Base-by-base conservation (phyloP, 2,797 vertebrate species). In the Prionace glauca region DNA sequence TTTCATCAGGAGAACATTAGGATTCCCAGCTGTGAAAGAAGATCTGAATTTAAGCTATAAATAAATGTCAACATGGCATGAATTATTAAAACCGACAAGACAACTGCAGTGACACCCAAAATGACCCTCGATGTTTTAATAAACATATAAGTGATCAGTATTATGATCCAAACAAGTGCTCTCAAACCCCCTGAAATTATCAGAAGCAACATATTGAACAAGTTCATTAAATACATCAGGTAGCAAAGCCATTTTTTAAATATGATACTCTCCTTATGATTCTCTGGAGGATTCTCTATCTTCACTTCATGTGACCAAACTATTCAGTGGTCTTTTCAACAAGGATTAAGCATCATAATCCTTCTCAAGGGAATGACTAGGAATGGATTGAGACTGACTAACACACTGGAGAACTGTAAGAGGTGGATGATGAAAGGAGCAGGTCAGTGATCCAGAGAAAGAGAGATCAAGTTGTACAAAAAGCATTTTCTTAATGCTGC, bases 1-100 rank as follows among this genome's bases (percentile, higher is more conserved):
- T 99, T 99, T 99, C 98, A 97, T 97, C 98, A 97, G 97, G 98
- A 99, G 98, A 98, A 97, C 97, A 96, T 96, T 96, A 77, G 41
- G 69, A 50, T 74, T 95, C 93, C 71, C 56, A 77, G 93, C 93
- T 95, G 93, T 60, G 93, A 95, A 95, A 77, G 77, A 95, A 95
- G 50, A 77, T 95, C 93, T 60, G 69, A 95, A 71, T 74, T 72
- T 69, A 94, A 71, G 72, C 67, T 94, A 71, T 72, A 94, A 91
- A 65, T n/a, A 91, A 72, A 41, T 95, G 50, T 60, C 14, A 72
- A 56, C 11, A 45, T 36, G 32, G 69, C 41, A 77, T 95, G 93
- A 95, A 77, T 9, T 77, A 20, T 65, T 95, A 20, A 95, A 77
- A 95, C 26, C 16, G 29, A 74, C 45, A 72, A 95, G 90, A 72